Percentiles rank a stretch among this genome's conserved stretches.
Conservation (phyloP, 2,113 vertebrate species). For the Pionites leucogaster region DNA sequence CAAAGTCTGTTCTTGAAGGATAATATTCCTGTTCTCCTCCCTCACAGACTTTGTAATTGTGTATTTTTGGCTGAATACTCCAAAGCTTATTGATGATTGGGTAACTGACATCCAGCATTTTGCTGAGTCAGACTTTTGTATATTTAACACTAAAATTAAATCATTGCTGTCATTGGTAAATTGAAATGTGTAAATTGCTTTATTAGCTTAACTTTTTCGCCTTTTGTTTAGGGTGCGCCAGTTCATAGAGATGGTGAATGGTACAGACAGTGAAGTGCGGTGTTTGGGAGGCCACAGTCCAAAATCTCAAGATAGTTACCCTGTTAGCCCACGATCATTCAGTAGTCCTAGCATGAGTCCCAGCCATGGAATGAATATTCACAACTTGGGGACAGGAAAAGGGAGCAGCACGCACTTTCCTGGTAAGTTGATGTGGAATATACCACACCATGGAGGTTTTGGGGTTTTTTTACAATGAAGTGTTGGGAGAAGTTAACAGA, state of each 20-base stretch:
- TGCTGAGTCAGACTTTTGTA: neutral
- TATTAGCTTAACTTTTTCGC: slow-evolving; percentile 43
- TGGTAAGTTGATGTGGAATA: slow-evolving; percentile 66
- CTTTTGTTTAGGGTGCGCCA: slow-evolving; percentile 90
- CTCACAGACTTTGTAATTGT: neutral
- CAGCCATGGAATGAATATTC: slow-evolving; percentile 80
- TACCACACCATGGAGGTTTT: rapidly evolving
- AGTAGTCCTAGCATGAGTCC: slow-evolving; percentile 89
- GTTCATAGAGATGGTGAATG: slow-evolving; percentile 99
- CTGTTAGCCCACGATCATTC: slow-evolving; percentile 91
- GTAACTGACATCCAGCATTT: slow-evolving; percentile 15
- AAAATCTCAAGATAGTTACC: slow-evolving; percentile 97
- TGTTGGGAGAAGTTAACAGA: neutral
- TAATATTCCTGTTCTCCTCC: slow-evolving; percentile 34
- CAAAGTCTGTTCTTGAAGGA: neutral
- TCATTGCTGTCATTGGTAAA: neutral
- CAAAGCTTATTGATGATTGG: neutral
- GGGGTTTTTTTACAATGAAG: neutral
- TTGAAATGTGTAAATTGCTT: neutral
- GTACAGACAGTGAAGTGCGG: slow-evolving; percentile 97
- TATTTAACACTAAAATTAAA: neutral
- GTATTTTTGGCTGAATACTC: neutral
- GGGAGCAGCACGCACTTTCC: slow-evolving; percentile 86
- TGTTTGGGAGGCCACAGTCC: slow-evolving; percentile 97
- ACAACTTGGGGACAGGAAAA: slow-evolving; percentile 81